Evolutionary conservation across 2,113 vertebrate genomes (phyloP), one percentile per base, ranked within the genome.

Genomic region (Columbina picui): DNA sequence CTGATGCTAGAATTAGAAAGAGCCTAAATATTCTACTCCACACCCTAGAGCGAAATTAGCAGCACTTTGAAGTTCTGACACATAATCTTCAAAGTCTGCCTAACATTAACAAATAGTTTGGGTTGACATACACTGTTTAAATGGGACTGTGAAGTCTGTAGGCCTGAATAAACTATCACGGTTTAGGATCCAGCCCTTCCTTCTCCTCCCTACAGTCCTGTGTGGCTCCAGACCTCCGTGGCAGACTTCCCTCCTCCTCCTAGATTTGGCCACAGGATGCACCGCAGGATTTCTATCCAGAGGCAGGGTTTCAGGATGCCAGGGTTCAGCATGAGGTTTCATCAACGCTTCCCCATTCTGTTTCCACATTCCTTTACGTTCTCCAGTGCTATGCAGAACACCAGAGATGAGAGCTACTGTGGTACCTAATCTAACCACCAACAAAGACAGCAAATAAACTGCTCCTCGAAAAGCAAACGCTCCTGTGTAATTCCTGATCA

Each of bases 71-170:
- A 97, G 91, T 90, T 94, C 43, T 78, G 78, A 81, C 56, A 78
- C 92, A 96, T 85, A 87, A 93, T 93, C 97, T 97, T 98, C 94
- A 97, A 97, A 97, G 96, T 43, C 61, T 90, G 70, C 64, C 69
- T 85, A 93, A 96, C 52, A 25, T 79, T 93, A 95, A 87, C 68
- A 87, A 96, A 89, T 87, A 88, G 89, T 94, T 67, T 84, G 73
- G 56, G 85, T 53, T 57, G 57, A 95, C 47, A 18, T 63, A 88
- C 49, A 21, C 52, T 43, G 55, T 75, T 90, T 85, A 92, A 95
- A 92, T 74, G 59, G 71, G 38, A 95, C 74, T 84, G 59, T 45
- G 79, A 94, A 76, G 96, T 89, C 32, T 79, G 65, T n/a, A 89
- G 55, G 74, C 41, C 81, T 77, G 84, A 97, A 92, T 93, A 95